phyloP scores from a whole-genome alignment of 2,797 vertebrate species.

The Clarias pachynema region DNA sequence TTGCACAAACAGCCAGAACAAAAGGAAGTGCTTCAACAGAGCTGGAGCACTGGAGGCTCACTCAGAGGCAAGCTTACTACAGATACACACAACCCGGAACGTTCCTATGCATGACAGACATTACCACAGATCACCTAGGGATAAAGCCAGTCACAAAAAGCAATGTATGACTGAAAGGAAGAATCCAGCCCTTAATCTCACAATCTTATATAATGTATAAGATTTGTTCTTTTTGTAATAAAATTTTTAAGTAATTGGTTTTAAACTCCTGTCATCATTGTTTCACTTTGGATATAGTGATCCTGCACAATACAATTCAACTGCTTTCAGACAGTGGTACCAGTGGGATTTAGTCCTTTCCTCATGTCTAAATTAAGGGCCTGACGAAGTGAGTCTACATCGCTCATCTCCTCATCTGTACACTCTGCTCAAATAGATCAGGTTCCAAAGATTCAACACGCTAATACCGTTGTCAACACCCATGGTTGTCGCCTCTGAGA shows the following conservation, averaged over 20 bases:
- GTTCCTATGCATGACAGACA: slow-evolving; percentile 67
- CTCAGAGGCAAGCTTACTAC: slow-evolving; percentile 57
- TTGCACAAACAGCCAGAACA: slow-evolving; percentile 70
- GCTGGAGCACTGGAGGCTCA: slow-evolving; percentile 43
- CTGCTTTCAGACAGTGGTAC: background rate
- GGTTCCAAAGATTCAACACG: background rate
- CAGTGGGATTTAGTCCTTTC: background rate
- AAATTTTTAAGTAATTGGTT: background rate
- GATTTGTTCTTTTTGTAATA: background rate
- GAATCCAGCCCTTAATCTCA: background rate
- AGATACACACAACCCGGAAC: slow-evolving; percentile 66
- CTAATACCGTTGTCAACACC: background rate
- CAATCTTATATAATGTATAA: background rate
- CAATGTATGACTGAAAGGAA: background rate
- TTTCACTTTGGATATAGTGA: background rate
- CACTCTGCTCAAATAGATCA: background rate
- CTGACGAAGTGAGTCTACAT: background rate
- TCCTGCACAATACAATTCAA: background rate
- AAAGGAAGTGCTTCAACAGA: slow-evolving; percentile 58
- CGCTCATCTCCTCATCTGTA: background rate
- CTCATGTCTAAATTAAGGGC: background rate
- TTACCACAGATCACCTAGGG: slow-evolving; percentile 71
- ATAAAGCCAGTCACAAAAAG: background rate
- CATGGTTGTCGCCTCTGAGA: background rate
- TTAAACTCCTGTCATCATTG: background rate